Conservation (phyloP, 2,797 vertebrate species). For the Pseudochaenichthys georgianus region DNA sequence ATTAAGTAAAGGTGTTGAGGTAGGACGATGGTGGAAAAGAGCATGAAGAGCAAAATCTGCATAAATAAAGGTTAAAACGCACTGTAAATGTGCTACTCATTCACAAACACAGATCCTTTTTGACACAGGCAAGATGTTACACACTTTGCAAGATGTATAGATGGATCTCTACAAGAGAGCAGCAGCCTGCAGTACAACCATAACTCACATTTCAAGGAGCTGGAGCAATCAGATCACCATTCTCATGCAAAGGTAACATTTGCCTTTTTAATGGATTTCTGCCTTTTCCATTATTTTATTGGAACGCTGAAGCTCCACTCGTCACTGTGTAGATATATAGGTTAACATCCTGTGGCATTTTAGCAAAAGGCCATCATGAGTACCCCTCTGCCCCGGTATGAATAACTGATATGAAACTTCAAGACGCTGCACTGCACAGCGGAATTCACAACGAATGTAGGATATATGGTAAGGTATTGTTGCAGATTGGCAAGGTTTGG, state of each 20-base stretch:
- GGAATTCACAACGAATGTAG: conserved; percentile 1
- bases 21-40: background rate
- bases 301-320: conserved; percentile 66
- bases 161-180: conserved; percentile 54
- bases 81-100: conserved; percentile 23
- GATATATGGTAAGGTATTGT: background rate
- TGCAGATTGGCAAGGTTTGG: background rate
- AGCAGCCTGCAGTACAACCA: conserved; percentile 60
- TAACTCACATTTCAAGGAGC: conserved; percentile 71
- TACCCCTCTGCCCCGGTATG: conserved; percentile 68
- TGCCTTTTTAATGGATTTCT: conserved; percentile 84
- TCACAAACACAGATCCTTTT: conserved; percentile 35
- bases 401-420: conserved; percentile 82
- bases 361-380: conserved; percentile 83
- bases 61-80: conserved; percentile 41
- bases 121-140: conserved; percentile 59
- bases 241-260: conserved; percentile 89
- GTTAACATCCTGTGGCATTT: conserved; percentile 87
- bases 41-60: background rate
- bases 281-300: conserved; percentile 80
- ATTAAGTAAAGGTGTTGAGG: no score
- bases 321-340: conserved; percentile 84
- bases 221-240: conserved; percentile 68
- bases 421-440: conserved; percentile 51
- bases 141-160: conserved; percentile 41